phyloP scores from a whole-genome alignment of 2,888 invertebrate genomes.

The Nemoura dubitans region DNA sequence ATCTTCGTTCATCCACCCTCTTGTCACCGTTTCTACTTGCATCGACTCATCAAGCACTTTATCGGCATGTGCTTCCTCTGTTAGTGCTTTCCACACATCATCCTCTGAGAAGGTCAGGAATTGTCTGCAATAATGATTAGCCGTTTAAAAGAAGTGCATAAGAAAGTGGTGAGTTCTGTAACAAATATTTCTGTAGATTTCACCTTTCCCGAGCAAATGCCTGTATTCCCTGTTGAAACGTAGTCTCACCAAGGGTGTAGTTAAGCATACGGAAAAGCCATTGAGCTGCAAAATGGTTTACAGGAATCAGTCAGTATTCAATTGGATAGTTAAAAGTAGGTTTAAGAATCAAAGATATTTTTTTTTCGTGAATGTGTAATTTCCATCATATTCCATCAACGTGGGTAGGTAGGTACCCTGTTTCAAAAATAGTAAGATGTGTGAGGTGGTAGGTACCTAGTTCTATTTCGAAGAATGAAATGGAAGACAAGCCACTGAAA shows the following conservation, averaged over 20 bases:
- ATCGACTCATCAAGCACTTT: slow-evolving; percentile 65
- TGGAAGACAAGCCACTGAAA: too few species aligned
- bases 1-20: slow-evolving; percentile 86
- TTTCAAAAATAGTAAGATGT: too few species aligned
- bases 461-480: too few species aligned
- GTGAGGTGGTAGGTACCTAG: too few species aligned
- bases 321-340: too few species aligned
- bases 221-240: slow-evolving; percentile 77
- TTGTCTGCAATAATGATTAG: slow-evolving; percentile 62
- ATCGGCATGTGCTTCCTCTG: slow-evolving; percentile 71
- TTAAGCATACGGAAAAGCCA: slow-evolving; percentile 87
- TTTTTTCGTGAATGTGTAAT: too few species aligned
- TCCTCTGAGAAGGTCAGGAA: slow-evolving; percentile 80
- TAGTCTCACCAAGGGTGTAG: slow-evolving; percentile 79
- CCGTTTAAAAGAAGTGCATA: neutral
- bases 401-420: too few species aligned
- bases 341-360: too few species aligned
- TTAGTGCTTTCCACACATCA: slow-evolving; percentile 80
- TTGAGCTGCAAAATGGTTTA: slow-evolving; percentile 43
- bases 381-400: too few species aligned
- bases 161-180: too few species aligned
- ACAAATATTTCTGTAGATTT: too few species aligned
- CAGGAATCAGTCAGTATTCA: too few species aligned
- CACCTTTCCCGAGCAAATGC: slow-evolving; percentile 73
- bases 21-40: slow-evolving; percentile 75